Conservation (phyloP, 2,113 vertebrate genomes). For the Vimba vimba region DNA sequence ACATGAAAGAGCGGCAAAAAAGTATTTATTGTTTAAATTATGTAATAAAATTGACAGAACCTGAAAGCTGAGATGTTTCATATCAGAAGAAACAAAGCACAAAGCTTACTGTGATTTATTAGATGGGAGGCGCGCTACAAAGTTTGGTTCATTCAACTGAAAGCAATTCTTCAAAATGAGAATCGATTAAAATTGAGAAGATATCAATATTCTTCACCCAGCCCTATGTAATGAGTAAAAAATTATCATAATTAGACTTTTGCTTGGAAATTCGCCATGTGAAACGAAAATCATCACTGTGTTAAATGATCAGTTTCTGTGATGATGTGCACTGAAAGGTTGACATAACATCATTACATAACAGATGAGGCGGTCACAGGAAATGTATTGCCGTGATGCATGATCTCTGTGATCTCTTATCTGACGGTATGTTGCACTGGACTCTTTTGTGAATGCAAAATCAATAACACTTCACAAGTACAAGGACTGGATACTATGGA, state of each 20-base stretch:
- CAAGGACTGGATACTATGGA: background rate
- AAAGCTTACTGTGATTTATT: too few relatives aligned
- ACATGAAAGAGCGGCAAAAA: too few relatives aligned
- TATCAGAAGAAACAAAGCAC: too few relatives aligned
- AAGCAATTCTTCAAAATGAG: too few relatives aligned
- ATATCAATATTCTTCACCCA: too few relatives aligned
- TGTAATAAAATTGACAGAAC: too few relatives aligned
- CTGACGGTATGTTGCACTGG: background rate
- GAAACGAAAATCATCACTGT: background rate
- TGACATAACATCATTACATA: constrained; percentile 1
- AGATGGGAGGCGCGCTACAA: too few relatives aligned
- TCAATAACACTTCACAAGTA: constrained; percentile 18
- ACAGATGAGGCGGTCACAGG: background rate
- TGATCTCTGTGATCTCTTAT: background rate
- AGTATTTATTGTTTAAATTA: too few relatives aligned
- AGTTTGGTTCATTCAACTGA: too few relatives aligned
- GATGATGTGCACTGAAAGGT: background rate
- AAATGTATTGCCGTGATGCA: background rate
- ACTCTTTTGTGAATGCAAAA: background rate
- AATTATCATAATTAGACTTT: background rate
- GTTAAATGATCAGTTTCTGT: background rate
- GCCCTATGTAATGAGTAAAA: too few relatives aligned
- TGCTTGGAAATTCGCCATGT: background rate
- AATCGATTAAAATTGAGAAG: too few relatives aligned
- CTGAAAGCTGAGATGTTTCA: too few relatives aligned